Conservation (phyloP, 2,888 invertebrate species). For the Ormyrus thymus region DNA sequence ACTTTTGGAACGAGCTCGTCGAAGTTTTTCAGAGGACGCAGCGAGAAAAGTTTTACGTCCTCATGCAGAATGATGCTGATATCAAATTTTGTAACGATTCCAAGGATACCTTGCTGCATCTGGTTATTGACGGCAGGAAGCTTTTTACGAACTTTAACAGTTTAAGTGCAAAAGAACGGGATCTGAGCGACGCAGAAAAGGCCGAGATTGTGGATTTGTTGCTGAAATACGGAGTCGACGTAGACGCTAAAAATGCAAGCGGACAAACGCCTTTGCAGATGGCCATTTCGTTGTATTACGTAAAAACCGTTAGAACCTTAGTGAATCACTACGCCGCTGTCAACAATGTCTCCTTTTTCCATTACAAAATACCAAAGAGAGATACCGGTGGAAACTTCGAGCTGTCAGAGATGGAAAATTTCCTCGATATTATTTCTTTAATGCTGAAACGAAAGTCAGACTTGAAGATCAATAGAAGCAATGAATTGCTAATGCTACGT, state of each 20-base stretch:
- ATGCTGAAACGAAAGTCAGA: slow-evolving; percentile 39
- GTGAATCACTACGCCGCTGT: slow-evolving; percentile 38
- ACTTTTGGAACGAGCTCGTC: slow-evolving; percentile 17
- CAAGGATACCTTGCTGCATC: slow-evolving; percentile 42
- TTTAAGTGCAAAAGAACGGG: slow-evolving; percentile 9
- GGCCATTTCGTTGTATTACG: slow-evolving; percentile 68
- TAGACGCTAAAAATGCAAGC: slow-evolving; percentile 82
- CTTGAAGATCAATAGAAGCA: slow-evolving; percentile 15
- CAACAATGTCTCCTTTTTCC: slow-evolving; percentile 31
- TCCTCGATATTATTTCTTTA: slow-evolving; percentile 32
- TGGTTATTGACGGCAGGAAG: slow-evolving; percentile 42
- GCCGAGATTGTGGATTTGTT: slow-evolving; percentile 81
- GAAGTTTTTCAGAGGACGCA: slow-evolving; percentile 11
- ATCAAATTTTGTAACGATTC: slow-evolving; percentile 14
- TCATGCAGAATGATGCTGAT: slow-evolving; percentile 8
- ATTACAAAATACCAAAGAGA: slow-evolving; percentile 38
- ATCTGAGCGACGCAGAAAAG: slow-evolving; percentile 76
- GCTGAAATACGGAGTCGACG: slow-evolving; percentile 79
- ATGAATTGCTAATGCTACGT: slow-evolving; percentile 45
- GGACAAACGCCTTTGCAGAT: slow-evolving; percentile 88
- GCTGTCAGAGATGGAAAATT: slow-evolving; percentile 35
- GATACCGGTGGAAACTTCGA: slow-evolving; percentile 12
- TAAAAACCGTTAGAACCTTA: slow-evolving; percentile 13
- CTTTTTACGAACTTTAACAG: slow-evolving; percentile 15
- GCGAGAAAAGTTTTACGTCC: slow-evolving; percentile 35